Percentiles rank a stretch among this genome's conserved stretches.
phyloP scores from a whole-genome alignment of 1,140 invertebrate species.

The Anastrepha obliqua region DNA sequence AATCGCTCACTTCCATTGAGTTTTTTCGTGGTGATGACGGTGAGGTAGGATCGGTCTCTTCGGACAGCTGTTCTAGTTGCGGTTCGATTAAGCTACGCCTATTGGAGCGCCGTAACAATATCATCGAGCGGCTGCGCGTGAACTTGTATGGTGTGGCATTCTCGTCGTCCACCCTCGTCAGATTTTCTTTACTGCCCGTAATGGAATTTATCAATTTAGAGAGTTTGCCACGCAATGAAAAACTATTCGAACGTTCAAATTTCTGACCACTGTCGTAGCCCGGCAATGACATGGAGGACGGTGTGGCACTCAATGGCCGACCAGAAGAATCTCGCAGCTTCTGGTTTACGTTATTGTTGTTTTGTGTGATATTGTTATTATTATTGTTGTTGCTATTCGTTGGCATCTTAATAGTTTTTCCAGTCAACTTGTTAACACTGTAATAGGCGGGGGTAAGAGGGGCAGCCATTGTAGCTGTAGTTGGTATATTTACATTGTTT shows the following conservation, averaged over 20 bases:
- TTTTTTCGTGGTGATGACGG: conserved; percentile 69
- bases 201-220: conserved; percentile 68
- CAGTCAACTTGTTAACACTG: conserved; percentile 42
- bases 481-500: background rate
- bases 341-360: conserved; percentile 62
- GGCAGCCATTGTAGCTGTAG: background rate
- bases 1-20: conserved; percentile 58
- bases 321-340: conserved; percentile 44
- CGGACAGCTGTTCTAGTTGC: conserved; percentile 70
- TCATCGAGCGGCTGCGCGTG: conserved; percentile 72
- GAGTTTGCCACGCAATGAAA: conserved; percentile 66
- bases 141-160: conserved; percentile 63
- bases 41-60: conserved; percentile 68
- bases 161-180: conserved; percentile 62
- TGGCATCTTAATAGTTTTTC: conserved; percentile 55
- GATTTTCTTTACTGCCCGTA: conserved; percentile 70
- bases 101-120: conserved; percentile 67
- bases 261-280: conserved; percentile 63
- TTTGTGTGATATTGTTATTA: conserved; percentile 61
- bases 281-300: conserved; percentile 54
- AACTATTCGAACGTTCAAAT: conserved; percentile 71
- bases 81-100: conserved; percentile 70
- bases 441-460: background rate
- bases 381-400: conserved; percentile 57
- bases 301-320: background rate